Evolutionary conservation across 2,888 invertebrate species (phyloP).

Genomic region (Dicyrtoma fusca): DNA sequence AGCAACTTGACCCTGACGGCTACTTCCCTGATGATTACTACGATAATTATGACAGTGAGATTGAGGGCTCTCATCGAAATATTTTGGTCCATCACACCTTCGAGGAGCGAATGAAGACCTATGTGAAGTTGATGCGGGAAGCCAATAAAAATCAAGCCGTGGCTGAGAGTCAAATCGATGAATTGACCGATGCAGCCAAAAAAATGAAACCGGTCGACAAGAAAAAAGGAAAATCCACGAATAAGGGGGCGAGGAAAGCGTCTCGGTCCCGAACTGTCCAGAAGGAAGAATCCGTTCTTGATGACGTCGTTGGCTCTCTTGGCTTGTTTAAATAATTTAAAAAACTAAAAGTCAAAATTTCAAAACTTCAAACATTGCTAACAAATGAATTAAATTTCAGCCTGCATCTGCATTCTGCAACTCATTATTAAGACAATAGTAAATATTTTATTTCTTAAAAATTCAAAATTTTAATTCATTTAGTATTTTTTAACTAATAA

Average conservation of each 20-base stretch:
- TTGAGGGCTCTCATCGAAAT: slow-evolving; percentile 28
- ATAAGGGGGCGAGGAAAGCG: neutral
- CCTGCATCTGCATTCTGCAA: too few species aligned
- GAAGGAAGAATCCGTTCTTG: too few species aligned
- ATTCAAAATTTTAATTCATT: too few species aligned
- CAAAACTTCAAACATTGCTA: too few species aligned
- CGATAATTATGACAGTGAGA: slow-evolving; percentile 38
- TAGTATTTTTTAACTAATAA: too few species aligned
- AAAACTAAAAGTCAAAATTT: neutral
- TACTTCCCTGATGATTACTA: slow-evolving; percentile 41
- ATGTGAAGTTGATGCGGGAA: neutral
- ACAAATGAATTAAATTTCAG: too few species aligned
- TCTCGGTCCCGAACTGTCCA: too few species aligned
- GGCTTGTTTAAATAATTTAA: neutral
- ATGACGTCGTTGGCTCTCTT: too few species aligned
- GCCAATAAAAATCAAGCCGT: neutral
- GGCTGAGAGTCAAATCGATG: neutral
- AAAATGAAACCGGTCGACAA: neutral
- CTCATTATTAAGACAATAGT: too few species aligned
- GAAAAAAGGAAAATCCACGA: neutral
- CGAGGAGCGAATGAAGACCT: slow-evolving; percentile 11
- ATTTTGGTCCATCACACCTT: slow-evolving; percentile 25
- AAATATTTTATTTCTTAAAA: too few species aligned
- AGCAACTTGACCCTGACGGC: slow-evolving; percentile 12
- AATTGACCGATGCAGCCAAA: neutral